A percentile compares a stretch with the other conserved stretches of the same genome.
These are phyloP conservation scores for Musca domestica DNA, from an alignment of 1,140 invertebrate species.

Conservation along the genomic window DNA sequence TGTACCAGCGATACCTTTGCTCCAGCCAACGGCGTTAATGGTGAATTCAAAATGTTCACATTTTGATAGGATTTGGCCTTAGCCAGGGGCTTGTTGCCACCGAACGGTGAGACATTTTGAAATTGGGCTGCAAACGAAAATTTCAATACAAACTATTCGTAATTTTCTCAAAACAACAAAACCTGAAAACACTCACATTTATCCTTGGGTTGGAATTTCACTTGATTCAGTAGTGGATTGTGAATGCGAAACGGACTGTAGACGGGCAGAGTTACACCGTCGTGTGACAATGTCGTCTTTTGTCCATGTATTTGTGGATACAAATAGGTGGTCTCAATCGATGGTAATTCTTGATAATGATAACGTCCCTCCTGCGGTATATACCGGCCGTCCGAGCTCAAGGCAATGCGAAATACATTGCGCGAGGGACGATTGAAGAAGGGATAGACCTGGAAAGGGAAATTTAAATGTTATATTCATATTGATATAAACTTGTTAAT, in stretches of 20 bases:
- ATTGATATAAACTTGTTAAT: too few species aligned
- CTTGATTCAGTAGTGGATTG: slow-evolving; percentile 49
- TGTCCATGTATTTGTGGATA: slow-evolving; percentile 50
- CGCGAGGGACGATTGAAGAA: slow-evolving; percentile 44
- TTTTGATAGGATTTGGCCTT: slow-evolving; percentile 41
- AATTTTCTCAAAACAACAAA: too few species aligned
- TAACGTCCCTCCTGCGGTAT: slow-evolving; percentile 45
- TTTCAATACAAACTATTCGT: too few species aligned
- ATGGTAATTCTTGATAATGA: slow-evolving; percentile 41
- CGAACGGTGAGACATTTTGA: slow-evolving; percentile 43
- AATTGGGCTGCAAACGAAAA: slow-evolving; percentile 41
- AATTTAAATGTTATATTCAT: too few species aligned
- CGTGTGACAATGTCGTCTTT: slow-evolving; percentile 37
- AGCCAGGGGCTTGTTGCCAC: slow-evolving; percentile 30
- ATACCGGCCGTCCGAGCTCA: slow-evolving; percentile 50
- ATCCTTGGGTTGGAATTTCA: slow-evolving; percentile 49
- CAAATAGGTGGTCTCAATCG: slow-evolving; percentile 50
- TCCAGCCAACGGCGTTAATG: slow-evolving; percentile 33
- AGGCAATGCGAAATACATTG: slow-evolving; percentile 46
- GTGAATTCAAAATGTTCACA: slow-evolving; percentile 44
- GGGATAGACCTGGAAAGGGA: slow-evolving; percentile 42
- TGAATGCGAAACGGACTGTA: slow-evolving; percentile 48
- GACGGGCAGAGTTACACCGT: slow-evolving; percentile 34
- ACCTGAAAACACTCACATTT: slow-evolving; percentile 24
- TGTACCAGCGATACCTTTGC: background rate